phyloP scores from a whole-genome alignment of 2,797 vertebrate species.

The Scyliorhinus canicula region DNA sequence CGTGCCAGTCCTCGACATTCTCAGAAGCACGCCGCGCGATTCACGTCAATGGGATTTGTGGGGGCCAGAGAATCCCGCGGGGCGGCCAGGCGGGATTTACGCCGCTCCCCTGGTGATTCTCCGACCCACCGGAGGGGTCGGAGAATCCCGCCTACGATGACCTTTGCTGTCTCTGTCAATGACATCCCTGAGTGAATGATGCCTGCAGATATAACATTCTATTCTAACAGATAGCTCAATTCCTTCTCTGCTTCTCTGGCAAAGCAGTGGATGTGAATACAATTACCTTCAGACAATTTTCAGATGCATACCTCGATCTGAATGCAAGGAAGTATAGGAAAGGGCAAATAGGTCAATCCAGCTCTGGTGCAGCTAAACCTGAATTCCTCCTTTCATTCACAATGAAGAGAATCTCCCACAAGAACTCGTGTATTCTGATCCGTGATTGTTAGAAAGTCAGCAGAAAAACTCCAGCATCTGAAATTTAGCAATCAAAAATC shows the following conservation, averaged over 20 bases:
- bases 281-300: neutral
- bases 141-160: too few species aligned
- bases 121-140: too few species aligned
- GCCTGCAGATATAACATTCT: neutral
- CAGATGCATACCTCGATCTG: neutral
- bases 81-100: too few species aligned
- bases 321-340: neutral
- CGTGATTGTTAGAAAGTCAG: neutral
- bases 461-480: neutral
- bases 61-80: too few species aligned
- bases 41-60: too few species aligned
- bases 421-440: neutral
- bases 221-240: neutral
- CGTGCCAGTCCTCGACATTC: too few species aligned
- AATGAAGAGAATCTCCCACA: neutral
- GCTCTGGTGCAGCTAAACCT: neutral
- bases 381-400: neutral
- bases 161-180: neutral
- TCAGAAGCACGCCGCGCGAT: too few species aligned
- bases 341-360: neutral
- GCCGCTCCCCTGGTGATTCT: too few species aligned
- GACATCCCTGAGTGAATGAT: neutral
- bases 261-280: neutral
- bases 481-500: neutral
- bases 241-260: neutral